A percentile compares a stretch with the other conserved stretches of the same genome.
Evolutionary conservation across 2,797 vertebrate species (phyloP).

Genomic region (Gallinago stenura): DNA sequence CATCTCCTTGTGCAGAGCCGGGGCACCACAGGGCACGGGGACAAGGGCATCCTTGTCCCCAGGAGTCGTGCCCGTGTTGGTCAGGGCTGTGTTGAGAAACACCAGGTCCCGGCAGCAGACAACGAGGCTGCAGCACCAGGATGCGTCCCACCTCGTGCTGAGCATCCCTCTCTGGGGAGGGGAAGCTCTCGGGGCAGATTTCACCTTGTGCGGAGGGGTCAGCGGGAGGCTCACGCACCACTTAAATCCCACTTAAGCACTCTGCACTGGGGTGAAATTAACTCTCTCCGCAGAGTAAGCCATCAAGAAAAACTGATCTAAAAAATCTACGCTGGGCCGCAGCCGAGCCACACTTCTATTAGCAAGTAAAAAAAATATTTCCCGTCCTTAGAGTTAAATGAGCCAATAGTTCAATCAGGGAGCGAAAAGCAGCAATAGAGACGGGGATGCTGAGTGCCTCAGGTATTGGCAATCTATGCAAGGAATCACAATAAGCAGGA

Average conservation of each 20-base stretch:
- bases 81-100: neutral
- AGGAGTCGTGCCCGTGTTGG: neutral
- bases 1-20: neutral
- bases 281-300: conserved; percentile 54
- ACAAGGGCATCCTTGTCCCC: neutral
- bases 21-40: accelerated
- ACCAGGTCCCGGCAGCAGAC: neutral
- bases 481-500: conserved; percentile 61
- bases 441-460: conserved; percentile 44
- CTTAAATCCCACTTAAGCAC: conserved; percentile 56
- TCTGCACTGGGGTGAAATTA: conserved; percentile 38
- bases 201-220: conserved; percentile 40
- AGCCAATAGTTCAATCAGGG: conserved; percentile 66
- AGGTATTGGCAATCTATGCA: conserved; percentile 59
- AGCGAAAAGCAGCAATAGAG: conserved; percentile 15
- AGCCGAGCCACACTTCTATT: conserved; percentile 22
- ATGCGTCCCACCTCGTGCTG: neutral
- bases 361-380: conserved; percentile 67
- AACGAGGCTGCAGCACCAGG: neutral
- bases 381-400: conserved; percentile 65
- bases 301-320: conserved; percentile 48
- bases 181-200: conserved; percentile 39
- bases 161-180: neutral
- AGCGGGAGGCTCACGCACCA: neutral
- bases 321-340: conserved; percentile 26